A percentile compares a stretch with the other conserved stretches of the same genome.
phyloP scores from a whole-genome alignment of 2,888 invertebrate species.

The Miltochrista miniata region DNA sequence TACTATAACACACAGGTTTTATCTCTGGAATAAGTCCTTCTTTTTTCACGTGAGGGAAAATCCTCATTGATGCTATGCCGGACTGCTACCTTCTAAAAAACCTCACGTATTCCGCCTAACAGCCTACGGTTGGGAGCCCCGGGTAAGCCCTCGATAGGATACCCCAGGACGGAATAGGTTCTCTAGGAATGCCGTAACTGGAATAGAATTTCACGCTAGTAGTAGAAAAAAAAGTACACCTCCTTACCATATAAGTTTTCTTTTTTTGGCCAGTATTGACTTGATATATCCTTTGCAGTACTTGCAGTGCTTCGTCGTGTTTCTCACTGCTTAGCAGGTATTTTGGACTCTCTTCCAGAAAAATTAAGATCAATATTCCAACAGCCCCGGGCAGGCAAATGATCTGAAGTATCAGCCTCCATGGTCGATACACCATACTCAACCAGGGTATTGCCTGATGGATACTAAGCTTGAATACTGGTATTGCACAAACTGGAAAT shows the following conservation, averaged over 20 bases:
- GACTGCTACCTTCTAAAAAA: no score
- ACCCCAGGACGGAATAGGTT: no score
- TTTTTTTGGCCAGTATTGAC: slow-evolving; percentile 48
- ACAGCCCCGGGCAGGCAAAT: slow-evolving; percentile 85
- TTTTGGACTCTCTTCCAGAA: slow-evolving; percentile 90
- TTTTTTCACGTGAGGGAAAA: no score
- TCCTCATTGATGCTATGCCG: no score
- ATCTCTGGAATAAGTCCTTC: no score
- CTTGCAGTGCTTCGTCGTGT: slow-evolving; percentile 79
- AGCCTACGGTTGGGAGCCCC: no score
- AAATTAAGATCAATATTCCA: slow-evolving; percentile 79
- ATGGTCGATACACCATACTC: slow-evolving; percentile 85
- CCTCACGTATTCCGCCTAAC: no score
- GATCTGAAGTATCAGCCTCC: slow-evolving; percentile 88
- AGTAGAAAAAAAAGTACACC: no score
- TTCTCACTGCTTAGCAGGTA: slow-evolving; percentile 86
- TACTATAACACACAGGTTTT: no score
- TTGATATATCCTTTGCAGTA: slow-evolving; percentile 52
- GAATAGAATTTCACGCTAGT: no score
- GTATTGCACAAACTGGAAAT: slow-evolving; percentile 57
- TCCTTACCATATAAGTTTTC: slow-evolving; percentile 53
- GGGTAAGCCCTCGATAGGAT: no score
- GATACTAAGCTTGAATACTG: slow-evolving; percentile 53
- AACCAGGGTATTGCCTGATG: slow-evolving; percentile 61
- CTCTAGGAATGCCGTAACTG: no score